A percentile compares a stretch with the other conserved stretches of the same genome.
Evolutionary conservation across 1,140 invertebrate species (phyloP).

Genomic region (Conus ventricosus): DNA sequence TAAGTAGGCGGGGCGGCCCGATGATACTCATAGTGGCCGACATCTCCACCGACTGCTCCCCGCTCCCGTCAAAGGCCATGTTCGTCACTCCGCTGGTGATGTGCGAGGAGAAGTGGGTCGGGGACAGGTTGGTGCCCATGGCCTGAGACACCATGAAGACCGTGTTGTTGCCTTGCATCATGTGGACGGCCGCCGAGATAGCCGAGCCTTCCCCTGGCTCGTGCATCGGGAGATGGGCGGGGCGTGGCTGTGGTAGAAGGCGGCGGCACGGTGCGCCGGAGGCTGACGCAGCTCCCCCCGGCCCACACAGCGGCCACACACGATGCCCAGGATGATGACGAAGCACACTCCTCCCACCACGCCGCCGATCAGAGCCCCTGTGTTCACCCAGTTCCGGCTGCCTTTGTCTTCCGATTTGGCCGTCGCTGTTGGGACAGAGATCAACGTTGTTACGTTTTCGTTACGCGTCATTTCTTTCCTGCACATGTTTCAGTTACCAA

Average conservation of each 20-base stretch:
- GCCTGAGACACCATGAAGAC: constrained; percentile 21
- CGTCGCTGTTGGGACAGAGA: neutral
- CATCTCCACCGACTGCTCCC: neutral
- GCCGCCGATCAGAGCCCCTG: constrained; percentile 17
- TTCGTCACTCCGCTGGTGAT: neutral
- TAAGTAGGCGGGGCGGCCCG: neutral
- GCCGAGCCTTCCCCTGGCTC: neutral
- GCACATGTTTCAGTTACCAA: neutral
- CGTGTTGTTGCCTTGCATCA: constrained; percentile 24
- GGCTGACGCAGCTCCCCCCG: neutral
- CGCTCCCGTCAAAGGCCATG: constrained; percentile 9
- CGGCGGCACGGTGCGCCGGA: constrained; percentile 17
- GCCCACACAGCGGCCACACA: constrained; percentile 20
- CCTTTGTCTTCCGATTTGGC: neutral
- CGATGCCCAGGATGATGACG: constrained; percentile 24
- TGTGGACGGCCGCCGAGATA: constrained; percentile 19
- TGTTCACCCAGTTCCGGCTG: constrained; percentile 5
- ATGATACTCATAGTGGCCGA: neutral
- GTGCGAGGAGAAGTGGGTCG: neutral
- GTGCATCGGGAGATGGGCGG: neutral
- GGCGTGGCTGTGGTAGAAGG: constrained; percentile 28
- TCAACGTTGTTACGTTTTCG: neutral
- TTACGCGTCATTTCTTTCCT: neutral
- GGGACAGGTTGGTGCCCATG: neutral
- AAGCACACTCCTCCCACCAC: constrained; percentile 19